phyloP scores from a whole-genome alignment of 2,113 vertebrate species.

The Varanus komodoensis region DNA sequence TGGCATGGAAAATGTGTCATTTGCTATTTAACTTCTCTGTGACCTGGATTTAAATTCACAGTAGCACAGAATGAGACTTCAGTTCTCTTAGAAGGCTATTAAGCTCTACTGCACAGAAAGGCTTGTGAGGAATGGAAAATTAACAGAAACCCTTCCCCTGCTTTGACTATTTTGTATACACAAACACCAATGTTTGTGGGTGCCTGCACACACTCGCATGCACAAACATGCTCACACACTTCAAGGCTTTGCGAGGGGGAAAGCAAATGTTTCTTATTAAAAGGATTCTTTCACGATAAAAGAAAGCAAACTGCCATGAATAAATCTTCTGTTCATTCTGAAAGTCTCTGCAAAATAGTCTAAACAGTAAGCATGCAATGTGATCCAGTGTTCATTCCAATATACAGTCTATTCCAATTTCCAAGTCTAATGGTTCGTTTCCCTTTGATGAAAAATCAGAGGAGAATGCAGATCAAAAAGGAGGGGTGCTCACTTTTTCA shows the following conservation, averaged over 20 bases:
- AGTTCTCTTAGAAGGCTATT: slow-evolving; percentile 80
- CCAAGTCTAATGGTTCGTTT: slow-evolving; percentile 58
- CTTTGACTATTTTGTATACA: slow-evolving; percentile 30
- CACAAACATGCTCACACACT: not conserved
- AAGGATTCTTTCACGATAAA: slow-evolving; percentile 64
- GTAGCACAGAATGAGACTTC: slow-evolving; percentile 79
- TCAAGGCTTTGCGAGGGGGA: not conserved
- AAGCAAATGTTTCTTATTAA: slow-evolving; percentile 63
- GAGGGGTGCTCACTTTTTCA: not conserved
- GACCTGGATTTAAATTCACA: slow-evolving; percentile 85
- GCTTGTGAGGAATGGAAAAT: slow-evolving; percentile 75
- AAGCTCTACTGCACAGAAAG: slow-evolving; percentile 76
- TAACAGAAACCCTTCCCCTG: slow-evolving; percentile 54
- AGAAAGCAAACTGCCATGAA: slow-evolving; percentile 63
- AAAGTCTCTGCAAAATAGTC: slow-evolving; percentile 57
- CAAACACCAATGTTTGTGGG: slow-evolving; percentile 1
- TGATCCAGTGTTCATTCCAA: slow-evolving; percentile 35
- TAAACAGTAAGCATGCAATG: slow-evolving; percentile 41
- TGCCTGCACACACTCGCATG: not conserved
- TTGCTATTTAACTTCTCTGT: slow-evolving; percentile 84
- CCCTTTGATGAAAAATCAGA: slow-evolving; percentile 38
- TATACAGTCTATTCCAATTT: slow-evolving; percentile 47
- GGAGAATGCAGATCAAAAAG: slow-evolving; percentile 32
- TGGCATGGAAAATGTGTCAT: slow-evolving; percentile 82
- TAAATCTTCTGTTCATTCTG: slow-evolving; percentile 66